A percentile compares a stretch with the other conserved stretches of the same genome.
Evolutionary conservation across 2,113 vertebrate species (phyloP).

Genomic region (Tachysurus vachellii): DNA sequence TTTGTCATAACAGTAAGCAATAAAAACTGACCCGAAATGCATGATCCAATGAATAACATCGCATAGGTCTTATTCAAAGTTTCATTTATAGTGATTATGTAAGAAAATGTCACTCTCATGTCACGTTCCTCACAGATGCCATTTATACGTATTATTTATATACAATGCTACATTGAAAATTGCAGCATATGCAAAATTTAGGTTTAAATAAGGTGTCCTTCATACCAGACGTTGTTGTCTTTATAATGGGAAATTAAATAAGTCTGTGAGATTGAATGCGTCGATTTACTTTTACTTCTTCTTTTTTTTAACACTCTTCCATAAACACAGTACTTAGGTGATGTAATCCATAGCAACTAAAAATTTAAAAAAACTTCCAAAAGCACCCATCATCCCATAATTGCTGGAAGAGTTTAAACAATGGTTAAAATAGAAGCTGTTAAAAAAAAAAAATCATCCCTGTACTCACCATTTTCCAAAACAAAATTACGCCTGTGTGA

Average conservation of each 20-base stretch:
- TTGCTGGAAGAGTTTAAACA: not conserved
- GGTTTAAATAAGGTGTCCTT: not conserved
- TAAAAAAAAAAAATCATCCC: not conserved
- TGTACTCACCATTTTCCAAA: conserved; percentile 19
- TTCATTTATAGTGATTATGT: not conserved
- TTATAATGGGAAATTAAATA: not conserved
- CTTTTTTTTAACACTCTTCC: not conserved
- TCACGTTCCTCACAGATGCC: not conserved
- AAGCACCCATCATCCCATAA: conserved; percentile 21
- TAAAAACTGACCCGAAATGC: not conserved
- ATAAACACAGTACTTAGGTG: conserved; percentile 14
- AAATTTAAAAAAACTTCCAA: not conserved
- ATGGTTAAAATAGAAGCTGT: not conserved
- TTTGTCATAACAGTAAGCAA: not conserved
- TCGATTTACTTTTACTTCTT: not conserved
- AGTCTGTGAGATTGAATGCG: not conserved
- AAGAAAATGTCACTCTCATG: not conserved
- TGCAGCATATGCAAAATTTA: not conserved
- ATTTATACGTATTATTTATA: not conserved
- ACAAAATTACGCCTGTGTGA: not conserved
- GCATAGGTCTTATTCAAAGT: not conserved
- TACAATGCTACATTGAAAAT: not conserved
- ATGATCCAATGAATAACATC: not conserved
- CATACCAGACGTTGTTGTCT: not conserved
- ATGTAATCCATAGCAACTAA: not conserved